phyloP scores from a whole-genome alignment of 2,797 vertebrate species.

The Pipistrellus nathusii region DNA sequence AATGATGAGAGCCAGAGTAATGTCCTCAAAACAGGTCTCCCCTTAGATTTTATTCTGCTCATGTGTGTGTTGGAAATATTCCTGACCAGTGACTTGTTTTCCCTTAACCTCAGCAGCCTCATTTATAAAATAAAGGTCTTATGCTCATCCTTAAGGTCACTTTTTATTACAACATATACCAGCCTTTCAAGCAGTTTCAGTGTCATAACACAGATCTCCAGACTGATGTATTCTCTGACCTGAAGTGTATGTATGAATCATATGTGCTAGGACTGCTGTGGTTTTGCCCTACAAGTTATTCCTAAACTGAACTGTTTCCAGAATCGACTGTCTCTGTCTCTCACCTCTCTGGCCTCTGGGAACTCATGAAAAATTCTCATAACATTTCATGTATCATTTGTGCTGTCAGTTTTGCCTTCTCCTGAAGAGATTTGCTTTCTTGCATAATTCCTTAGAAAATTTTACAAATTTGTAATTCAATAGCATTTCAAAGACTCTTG shows the following conservation, averaged over 20 bases:
- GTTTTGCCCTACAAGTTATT: not conserved
- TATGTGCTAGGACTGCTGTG: not conserved
- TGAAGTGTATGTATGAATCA: not conserved
- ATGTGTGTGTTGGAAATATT: not conserved
- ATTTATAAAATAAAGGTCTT: constrained; percentile 9
- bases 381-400: not conserved
- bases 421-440: not conserved
- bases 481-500: not conserved
- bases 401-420: not conserved
- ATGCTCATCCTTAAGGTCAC: not conserved
- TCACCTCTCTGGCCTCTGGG: not conserved
- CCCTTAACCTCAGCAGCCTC: not conserved
- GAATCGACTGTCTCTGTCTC: not conserved
- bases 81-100: not conserved
- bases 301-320: constrained; percentile 29
- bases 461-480: not conserved
- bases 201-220: not conserved
- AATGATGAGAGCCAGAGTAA: not conserved
- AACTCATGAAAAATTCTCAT: not conserved
- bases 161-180: not conserved
- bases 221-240: not conserved
- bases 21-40: not conserved
- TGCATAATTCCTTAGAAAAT: not conserved
- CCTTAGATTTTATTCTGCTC: not conserved
- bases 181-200: not conserved